Base-by-base conservation (phyloP, 2,888 invertebrate species). In the Cabera pusaria region DNA sequence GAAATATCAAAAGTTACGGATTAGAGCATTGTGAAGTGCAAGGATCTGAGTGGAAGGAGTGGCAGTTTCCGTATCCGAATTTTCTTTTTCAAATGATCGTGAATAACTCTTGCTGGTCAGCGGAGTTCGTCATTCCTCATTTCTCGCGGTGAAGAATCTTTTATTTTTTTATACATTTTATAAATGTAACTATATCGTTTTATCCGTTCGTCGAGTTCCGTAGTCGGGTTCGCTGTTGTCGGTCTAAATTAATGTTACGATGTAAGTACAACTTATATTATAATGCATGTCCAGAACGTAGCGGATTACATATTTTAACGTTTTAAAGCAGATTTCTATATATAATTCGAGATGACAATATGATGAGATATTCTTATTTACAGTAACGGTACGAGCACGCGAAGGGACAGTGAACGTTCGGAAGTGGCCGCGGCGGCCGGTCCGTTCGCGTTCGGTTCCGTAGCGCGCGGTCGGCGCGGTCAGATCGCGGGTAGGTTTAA, bases 91-190 rank as follows among this genome's bases (percentile, higher is more conserved):
- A n/a, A n/a, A n/a, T n/a, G n/a, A n/a, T n/a, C n/a, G n/a, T n/a
- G n/a, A n/a, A n/a, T n/a, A n/a, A n/a, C n/a, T n/a, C n/a, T n/a
- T n/a, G n/a, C 64, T 66, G 61, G 59, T 52, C 58, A 62, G 62
- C 64, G 65, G 69, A 73, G 56, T 67, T 70, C 56, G 73, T 80
- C 85, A 86, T 87, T 86, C 86, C 85, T 83, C 50, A 64, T 72
- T 73, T 79, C 68, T 79, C 78, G 75, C 78, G 69, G 70, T 71
- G 64, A 79, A 64, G 85, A 82, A 88, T 86, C 84, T 88, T n/a
- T 88, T 88, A 86, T 86, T 88, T 86, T 65, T 88, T 84, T 86
- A 84, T 80, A 84, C 76, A 71, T 84, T 86, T 86, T 84, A 54
- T 64, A 52, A 64, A 56, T 59, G 48, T 49, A 49, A 56, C 54